phyloP scores from a whole-genome alignment of 2,113 vertebrate species.

The Centropus bengalensis region DNA sequence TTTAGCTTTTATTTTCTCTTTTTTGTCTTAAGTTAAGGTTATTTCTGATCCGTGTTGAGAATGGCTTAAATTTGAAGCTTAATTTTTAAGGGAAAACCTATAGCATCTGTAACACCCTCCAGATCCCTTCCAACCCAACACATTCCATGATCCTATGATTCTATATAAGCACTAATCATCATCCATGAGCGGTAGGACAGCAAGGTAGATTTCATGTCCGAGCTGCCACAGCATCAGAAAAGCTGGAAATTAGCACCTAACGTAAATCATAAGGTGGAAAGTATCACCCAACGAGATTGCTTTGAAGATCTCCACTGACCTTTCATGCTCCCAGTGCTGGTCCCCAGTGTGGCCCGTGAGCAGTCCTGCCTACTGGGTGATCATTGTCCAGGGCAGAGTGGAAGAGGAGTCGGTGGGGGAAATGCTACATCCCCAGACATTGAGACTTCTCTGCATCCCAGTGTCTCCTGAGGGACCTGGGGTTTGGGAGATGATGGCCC shows the following conservation, averaged over 20 bases:
- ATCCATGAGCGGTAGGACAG: background rate
- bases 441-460: background rate
- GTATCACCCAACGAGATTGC: background rate
- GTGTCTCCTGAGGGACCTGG: background rate
- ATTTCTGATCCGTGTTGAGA: background rate
- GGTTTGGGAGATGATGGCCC: background rate
- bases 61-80: background rate
- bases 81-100: background rate
- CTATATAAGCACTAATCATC: too few species aligned
- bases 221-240: background rate
- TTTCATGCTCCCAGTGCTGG: background rate
- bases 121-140: background rate
- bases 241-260: background rate
- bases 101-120: background rate
- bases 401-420: background rate
- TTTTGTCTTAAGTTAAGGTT: background rate
- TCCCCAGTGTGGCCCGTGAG: background rate
- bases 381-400: background rate
- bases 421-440: fast-evolving
- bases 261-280: background rate
- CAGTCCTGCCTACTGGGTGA: background rate
- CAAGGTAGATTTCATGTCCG: too few species aligned
- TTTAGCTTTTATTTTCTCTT: background rate
- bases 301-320: background rate
- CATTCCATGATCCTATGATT: too few species aligned